phyloP scores from a whole-genome alignment of 1,140 invertebrate species.

The Acromyrmex echinatior region DNA sequence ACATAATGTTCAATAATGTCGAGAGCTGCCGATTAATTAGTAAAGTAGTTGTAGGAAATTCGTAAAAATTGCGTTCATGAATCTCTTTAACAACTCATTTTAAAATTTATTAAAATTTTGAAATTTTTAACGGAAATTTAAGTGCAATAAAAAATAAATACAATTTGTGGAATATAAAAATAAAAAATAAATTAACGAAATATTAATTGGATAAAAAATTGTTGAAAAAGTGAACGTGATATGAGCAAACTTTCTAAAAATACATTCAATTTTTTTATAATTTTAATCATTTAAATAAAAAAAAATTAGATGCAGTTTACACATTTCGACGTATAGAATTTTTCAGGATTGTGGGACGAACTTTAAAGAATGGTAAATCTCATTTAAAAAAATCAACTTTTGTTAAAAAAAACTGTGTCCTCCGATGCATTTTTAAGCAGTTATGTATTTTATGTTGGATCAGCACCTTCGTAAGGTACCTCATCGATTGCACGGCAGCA shows the following conservation, averaged over 20 bases:
- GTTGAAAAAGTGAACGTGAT: neutral
- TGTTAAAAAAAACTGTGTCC: too few species aligned
- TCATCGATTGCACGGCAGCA: too few species aligned
- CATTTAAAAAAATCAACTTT: neutral
- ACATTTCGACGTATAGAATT: neutral
- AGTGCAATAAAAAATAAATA: neutral
- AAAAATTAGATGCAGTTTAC: neutral
- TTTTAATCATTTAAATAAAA: neutral
- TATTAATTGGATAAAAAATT: neutral
- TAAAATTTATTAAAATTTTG: neutral
- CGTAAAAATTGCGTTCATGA: neutral
- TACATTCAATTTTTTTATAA: neutral
- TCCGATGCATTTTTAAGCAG: too few species aligned
- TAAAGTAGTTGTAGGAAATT: neutral
- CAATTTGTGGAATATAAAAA: neutral
- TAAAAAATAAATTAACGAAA: neutral
- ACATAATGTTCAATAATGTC: constrained; percentile 1
- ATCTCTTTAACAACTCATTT: neutral
- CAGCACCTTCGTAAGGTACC: too few species aligned
- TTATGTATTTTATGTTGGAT: too few species aligned
- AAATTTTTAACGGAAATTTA: neutral
- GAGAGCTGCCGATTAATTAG: neutral
- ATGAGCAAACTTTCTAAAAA: neutral
- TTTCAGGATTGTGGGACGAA: too few species aligned
- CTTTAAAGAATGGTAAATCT: too few species aligned